Conservation (phyloP, 2,113 vertebrate species). For the Phylloscopus trochiloides region DNA sequence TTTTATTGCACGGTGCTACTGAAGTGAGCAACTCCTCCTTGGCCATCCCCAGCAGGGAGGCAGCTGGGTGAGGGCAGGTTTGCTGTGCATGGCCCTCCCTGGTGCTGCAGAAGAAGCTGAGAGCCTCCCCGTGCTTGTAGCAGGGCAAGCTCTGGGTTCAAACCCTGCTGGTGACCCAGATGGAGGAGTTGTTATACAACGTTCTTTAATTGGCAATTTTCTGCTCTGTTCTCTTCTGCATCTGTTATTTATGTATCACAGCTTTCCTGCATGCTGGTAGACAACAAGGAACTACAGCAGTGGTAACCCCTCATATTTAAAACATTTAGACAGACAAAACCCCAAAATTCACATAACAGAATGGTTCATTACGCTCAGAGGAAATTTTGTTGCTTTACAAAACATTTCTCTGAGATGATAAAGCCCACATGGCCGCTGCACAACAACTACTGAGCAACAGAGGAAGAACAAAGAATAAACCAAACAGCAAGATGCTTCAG, state of each 20-base stretch:
- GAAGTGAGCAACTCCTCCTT: neutral
- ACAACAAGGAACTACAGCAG: slow-evolving; percentile 15
- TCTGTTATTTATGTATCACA: slow-evolving; percentile 59
- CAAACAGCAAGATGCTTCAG: slow-evolving; percentile 7
- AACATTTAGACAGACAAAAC: slow-evolving; percentile 38
- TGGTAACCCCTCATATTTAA: slow-evolving; percentile 36
- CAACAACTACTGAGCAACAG: slow-evolving; percentile 30
- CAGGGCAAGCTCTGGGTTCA: neutral
- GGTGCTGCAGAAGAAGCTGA: neutral
- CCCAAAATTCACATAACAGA: slow-evolving; percentile 32
- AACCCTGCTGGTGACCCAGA: slow-evolving; percentile 59
- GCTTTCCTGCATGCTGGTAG: slow-evolving; percentile 41
- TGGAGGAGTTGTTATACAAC: slow-evolving; percentile 41
- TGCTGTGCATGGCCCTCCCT: neutral
- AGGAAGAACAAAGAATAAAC: slow-evolving; percentile 42
- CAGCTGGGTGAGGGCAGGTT: neutral
- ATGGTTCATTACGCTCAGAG: slow-evolving; percentile 49
- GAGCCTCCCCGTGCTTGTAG: neutral
- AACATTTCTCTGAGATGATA: slow-evolving; percentile 28
- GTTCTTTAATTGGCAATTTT: slow-evolving; percentile 59
- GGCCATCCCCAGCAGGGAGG: neutral
- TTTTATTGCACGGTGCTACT: neutral
- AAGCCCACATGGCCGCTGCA: slow-evolving; percentile 32
- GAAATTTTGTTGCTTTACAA: slow-evolving; percentile 34
- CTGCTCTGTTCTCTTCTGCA: slow-evolving; percentile 60